Evolutionary conservation across 2,113 vertebrate species (phyloP), one percentile per base, ranked within the genome.

Genomic region (Atherinomorus stipes): DNA sequence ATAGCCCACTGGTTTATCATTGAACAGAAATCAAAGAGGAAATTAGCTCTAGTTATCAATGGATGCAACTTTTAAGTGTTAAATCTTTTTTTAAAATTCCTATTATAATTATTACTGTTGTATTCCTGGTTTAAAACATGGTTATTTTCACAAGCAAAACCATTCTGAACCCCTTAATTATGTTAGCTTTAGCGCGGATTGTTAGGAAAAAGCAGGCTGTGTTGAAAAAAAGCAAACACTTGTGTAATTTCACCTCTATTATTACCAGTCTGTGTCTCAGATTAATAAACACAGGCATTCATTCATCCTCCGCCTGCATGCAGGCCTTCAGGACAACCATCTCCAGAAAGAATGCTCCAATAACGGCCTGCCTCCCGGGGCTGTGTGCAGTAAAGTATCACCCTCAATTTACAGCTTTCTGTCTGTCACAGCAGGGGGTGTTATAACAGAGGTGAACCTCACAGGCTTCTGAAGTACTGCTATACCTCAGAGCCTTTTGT

Each of bases 381-480:
- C 23, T 69, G 19, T 10, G 45, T 23, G 62, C 51, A 74, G 31
- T 49, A 31, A 83, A 73, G 31, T 31, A 64, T 69, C 18, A 10
- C 37, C 37, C 37, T 19, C 57, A 51, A 65, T 81, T 66, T 70
- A 19, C 10, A 54, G 71, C 56, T 54, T 47, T 47, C 23, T 56
- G 12, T 69, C 53, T 44, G 22, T 53, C 65, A 38, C 71, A 75
- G 71, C 63, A 60, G 78, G 56, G 58, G 52, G 19, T 16, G 61
- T 5, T 47, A 58, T 5, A 68, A 26, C 51, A 65, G 23, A 69
- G 64, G 66, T 76, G 65, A 72, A 74, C n/a, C 66, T 81, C 74
- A 71, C 66, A 80, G 61, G 47, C 51, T 73, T 28, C 60, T 64
- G 37, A 62, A 52, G 56, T 63, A 23, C 21, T 44, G 86, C 60